Evolutionary conservation across 2,888 invertebrate species (phyloP).

Genomic region (Scaptomyza tumidula): DNA sequence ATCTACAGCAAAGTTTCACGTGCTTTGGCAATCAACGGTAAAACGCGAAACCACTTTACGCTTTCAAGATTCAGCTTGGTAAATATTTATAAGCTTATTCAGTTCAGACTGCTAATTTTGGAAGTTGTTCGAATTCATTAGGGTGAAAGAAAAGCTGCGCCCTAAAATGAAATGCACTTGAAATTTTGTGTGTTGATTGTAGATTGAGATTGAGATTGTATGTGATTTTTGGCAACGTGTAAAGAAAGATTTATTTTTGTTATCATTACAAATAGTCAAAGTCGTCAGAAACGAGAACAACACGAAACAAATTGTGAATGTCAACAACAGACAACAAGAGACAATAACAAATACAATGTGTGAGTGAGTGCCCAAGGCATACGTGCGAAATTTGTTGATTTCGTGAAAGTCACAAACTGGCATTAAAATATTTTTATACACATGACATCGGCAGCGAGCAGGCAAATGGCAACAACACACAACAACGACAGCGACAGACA

Average conservation of each 20-base stretch:
- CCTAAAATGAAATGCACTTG: slow-evolving; percentile 9
- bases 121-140: slow-evolving; percentile 42
- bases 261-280: slow-evolving; percentile 48
- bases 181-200: neutral
- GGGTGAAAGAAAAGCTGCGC: neutral
- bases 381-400: slow-evolving; percentile 68
- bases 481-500: slow-evolving; percentile 17
- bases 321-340: slow-evolving; percentile 36
- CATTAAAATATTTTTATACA: slow-evolving; percentile 63
- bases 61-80: slow-evolving; percentile 46
- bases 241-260: slow-evolving; percentile 44
- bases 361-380: slow-evolving; percentile 32
- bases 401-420: slow-evolving; percentile 66
- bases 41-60: slow-evolving; percentile 45
- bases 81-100: slow-evolving; percentile 60
- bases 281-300: slow-evolving; percentile 26
- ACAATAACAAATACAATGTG: slow-evolving; percentile 8
- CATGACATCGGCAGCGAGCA: slow-evolving; percentile 21
- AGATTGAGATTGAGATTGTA: neutral
- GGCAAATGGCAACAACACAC: neutral
- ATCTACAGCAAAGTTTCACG: slow-evolving; percentile 29
- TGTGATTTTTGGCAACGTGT: slow-evolving; percentile 37
- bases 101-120: slow-evolving; percentile 59
- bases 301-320: slow-evolving; percentile 44
- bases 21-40: slow-evolving; percentile 34